Conservation (phyloP, 2,888 invertebrate genomes). For the Cryptophagus acutangulus region DNA sequence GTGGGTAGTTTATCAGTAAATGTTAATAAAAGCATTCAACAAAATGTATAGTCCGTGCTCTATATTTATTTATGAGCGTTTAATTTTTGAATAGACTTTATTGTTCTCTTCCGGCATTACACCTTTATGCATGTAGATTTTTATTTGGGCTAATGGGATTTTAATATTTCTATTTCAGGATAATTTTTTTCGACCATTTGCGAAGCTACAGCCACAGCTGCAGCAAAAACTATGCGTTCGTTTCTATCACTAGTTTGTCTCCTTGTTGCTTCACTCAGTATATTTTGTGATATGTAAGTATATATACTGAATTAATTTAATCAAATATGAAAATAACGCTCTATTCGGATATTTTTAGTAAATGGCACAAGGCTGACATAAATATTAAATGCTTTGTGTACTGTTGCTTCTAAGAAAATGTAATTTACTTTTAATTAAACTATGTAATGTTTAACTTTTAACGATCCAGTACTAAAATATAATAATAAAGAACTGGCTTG, state of each 20-base stretch:
- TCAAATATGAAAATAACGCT: too few species aligned
- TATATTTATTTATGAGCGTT: too few species aligned
- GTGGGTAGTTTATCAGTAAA: neutral
- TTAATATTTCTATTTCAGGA: constrained; percentile 20
- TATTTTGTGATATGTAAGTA: constrained; percentile 26
- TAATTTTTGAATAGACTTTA: too few species aligned
- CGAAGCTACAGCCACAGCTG: constrained; percentile 17
- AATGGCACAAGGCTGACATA: constrained; percentile 8
- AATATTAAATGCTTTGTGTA: too few species aligned
- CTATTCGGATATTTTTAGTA: constrained; percentile 4
- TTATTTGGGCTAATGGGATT: neutral
- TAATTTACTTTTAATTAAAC: too few species aligned
- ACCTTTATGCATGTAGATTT: too few species aligned
- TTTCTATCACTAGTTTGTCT: constrained; percentile 23
- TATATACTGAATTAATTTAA: constrained; percentile 1
- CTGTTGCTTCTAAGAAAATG: too few species aligned
- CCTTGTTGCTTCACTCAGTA: constrained; percentile 19
- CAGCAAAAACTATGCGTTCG: constrained; percentile 22
- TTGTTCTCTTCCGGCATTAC: too few species aligned
- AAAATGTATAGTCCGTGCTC: too few species aligned
- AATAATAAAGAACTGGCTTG: too few species aligned
- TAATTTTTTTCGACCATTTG: constrained; percentile 22
- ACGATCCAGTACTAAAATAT: too few species aligned
- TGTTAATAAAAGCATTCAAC: neutral
- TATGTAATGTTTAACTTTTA: too few species aligned